Conservation (phyloP, 2,113 vertebrate genomes). For the Triplophysa dalaica region DNA sequence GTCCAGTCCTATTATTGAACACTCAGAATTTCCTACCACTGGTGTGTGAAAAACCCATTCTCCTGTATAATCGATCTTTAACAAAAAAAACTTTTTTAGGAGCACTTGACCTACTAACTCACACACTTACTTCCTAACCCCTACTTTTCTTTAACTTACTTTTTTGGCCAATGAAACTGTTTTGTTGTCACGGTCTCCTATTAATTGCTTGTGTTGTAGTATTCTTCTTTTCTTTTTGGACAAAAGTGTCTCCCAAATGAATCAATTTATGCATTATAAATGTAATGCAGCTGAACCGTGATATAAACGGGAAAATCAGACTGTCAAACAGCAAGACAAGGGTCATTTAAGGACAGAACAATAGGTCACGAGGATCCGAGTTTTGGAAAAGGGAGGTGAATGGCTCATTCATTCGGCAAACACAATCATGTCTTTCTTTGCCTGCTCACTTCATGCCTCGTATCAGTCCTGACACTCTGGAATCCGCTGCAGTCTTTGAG, state of each 20-base stretch:
- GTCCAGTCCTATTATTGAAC: neutral
- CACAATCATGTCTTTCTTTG: conserved; percentile 47
- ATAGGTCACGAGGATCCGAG: conserved; percentile 6
- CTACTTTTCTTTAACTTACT: no score
- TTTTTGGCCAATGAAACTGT: no score
- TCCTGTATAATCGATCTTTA: no score
- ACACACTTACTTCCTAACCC: no score
- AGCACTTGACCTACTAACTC: no score
- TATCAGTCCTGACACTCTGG: conserved; percentile 43
- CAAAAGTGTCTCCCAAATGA: neutral
- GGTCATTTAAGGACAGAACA: conserved; percentile 8
- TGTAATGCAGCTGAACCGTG: neutral
- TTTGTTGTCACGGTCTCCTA: no score
- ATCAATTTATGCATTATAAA: neutral
- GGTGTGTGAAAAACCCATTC: neutral
- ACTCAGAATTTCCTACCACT: neutral
- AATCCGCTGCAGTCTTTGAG: conserved; percentile 39
- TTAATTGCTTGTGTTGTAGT: no score
- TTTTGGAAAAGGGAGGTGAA: neutral
- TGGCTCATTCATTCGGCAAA: conserved; percentile 34
- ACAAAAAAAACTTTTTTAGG: no score
- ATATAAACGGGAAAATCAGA: neutral
- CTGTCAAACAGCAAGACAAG: neutral
- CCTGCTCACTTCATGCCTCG: conserved; percentile 16
- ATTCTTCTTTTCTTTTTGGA: neutral